Percentiles rank a stretch among this genome's conserved stretches.
Conservation (phyloP, 2,797 vertebrate genomes). For the Alauda arvensis region DNA sequence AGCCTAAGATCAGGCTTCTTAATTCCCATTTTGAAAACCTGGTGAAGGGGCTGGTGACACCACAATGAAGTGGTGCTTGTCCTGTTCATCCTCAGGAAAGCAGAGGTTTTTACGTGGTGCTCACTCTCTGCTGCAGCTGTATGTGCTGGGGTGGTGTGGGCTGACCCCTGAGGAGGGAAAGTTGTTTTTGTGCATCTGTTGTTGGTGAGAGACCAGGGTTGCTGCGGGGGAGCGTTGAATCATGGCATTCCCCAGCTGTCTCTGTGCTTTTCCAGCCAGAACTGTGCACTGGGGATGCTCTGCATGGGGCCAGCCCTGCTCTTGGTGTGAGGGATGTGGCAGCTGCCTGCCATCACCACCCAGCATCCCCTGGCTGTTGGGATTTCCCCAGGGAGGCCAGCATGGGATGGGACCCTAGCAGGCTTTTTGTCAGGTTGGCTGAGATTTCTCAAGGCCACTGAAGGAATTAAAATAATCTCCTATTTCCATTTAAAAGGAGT, state of each 20-base stretch:
- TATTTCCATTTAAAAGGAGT: not conserved
- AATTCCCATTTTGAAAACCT: not conserved
- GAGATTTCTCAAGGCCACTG: not conserved
- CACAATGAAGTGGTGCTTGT: not conserved
- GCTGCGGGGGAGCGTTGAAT: not conserved
- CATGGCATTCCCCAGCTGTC: not conserved
- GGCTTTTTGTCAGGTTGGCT: not conserved
- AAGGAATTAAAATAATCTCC: conserved; percentile 4
- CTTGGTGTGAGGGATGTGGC: not conserved
- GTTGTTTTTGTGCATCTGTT: not conserved
- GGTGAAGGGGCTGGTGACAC: not conserved
- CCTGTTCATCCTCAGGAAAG: not conserved
- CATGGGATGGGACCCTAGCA: rapidly evolving
- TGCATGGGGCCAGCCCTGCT: not conserved
- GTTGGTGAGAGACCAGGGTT: not conserved
- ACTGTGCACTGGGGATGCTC: not conserved
- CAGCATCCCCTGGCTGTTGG: rapidly evolving
- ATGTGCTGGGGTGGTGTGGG: not conserved
- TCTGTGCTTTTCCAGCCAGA: not conserved
- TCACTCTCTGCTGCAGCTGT: not conserved
- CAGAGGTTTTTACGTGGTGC: rapidly evolving
- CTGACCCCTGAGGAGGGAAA: not conserved
- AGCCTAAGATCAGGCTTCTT: not conserved
- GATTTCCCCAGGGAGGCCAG: not conserved
- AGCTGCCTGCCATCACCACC: not conserved